Evolutionary conservation across 2,888 invertebrate species (phyloP).

Genomic region (Branchipolynoe longqiensis): DNA sequence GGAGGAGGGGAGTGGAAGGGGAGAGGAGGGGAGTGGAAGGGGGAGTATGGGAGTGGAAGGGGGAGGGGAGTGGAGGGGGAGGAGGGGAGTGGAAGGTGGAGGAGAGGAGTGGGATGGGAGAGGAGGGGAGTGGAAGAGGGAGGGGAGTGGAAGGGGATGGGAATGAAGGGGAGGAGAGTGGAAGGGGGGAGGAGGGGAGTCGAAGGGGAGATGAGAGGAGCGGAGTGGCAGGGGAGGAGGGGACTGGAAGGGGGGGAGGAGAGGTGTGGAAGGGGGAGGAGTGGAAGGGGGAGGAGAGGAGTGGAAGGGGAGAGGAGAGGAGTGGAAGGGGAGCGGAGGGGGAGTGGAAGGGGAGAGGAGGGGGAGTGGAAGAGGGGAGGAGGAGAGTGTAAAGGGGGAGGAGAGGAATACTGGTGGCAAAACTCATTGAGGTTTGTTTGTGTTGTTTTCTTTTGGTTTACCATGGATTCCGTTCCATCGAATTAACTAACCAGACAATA

Average conservation of each 20-base stretch:
- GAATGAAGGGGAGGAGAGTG: neutral
- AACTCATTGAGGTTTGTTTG: too few species aligned
- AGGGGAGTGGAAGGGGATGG: neutral
- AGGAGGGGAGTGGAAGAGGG: neutral
- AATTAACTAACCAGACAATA: too few species aligned
- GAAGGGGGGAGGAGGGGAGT: neutral
- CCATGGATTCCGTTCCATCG: too few species aligned
- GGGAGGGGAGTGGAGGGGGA: neutral
- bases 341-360: too few species aligned
- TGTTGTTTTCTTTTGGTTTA: too few species aligned
- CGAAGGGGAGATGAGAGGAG: conserved; percentile 12
- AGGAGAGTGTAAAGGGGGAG: too few species aligned
- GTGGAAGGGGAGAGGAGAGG: too few species aligned
- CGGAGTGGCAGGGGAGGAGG: neutral
- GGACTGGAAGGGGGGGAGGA: neutral
- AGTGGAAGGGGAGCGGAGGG: too few species aligned
- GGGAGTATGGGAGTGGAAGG: neutral
- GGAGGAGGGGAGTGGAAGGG: neutral
- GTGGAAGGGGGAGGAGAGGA: too few species aligned
- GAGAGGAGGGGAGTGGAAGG: conserved; percentile 2
- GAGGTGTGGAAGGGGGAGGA: neutral
- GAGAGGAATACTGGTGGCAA: too few species aligned
- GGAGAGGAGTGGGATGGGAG: neutral
- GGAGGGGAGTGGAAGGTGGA: neutral
- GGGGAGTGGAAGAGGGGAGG: too few species aligned